A percentile compares a stretch with the other conserved stretches of the same genome.
Evolutionary conservation across 1,140 invertebrate species (phyloP).

Genomic region (Neodiprion lecontei): DNA sequence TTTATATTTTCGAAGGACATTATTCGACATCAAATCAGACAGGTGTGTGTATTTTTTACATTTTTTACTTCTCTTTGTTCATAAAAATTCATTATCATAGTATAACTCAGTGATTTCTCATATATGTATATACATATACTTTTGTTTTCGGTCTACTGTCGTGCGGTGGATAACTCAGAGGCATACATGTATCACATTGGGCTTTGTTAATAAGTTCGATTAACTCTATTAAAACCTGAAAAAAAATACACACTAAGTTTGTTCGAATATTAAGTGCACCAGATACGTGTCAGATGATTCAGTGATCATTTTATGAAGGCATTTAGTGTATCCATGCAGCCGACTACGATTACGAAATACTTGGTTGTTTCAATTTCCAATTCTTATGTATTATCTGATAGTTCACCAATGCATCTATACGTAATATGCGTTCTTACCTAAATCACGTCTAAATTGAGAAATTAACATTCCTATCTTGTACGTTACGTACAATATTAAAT

Average conservation of each 20-base stretch:
- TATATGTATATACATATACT: not conserved
- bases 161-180: not conserved
- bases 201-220: not conserved
- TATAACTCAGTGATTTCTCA: not conserved
- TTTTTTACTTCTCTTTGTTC: not conserved
- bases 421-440: not conserved
- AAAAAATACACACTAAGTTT: not conserved
- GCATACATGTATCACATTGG: conserved; percentile 5
- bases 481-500: not conserved
- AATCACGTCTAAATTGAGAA: conserved; percentile 7
- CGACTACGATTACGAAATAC: not conserved
- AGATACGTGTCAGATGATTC: not conserved
- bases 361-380: not conserved
- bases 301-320: not conserved
- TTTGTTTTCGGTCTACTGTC: conserved; percentile 1
- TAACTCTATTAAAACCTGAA: not conserved
- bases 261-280: not conserved
- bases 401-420: not conserved
- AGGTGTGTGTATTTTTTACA: not conserved
- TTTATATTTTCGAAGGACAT: not conserved
- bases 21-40: not conserved
- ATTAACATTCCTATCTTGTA: conserved; percentile 1
- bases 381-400: not conserved
- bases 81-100: not conserved
- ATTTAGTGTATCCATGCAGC: not conserved